These are phyloP conservation scores for Ditylenchus weischeri DNA, from an alignment of 2,888 invertebrate species.

Conservation along the genomic window DNA sequence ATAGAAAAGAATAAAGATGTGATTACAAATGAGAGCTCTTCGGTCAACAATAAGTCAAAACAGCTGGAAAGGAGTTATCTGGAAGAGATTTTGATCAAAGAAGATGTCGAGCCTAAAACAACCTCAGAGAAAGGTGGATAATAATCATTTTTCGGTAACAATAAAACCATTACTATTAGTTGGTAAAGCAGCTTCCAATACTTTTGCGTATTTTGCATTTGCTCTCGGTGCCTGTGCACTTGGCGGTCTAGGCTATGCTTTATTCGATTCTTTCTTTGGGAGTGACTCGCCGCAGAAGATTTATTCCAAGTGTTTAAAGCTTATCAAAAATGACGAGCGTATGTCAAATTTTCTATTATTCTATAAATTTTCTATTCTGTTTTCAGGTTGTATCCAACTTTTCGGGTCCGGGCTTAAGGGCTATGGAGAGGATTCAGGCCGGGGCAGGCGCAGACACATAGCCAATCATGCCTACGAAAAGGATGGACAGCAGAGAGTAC, in stretches of 20 bases:
- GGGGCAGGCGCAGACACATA: conserved; percentile 25
- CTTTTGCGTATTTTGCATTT: too few species aligned
- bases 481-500: conserved; percentile 51
- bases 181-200: conserved; percentile 43
- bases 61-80: conserved; percentile 20
- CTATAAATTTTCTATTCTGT: not conserved
- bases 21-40: too few species aligned
- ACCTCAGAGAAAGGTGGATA: conserved; percentile 38
- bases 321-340: conserved; percentile 45
- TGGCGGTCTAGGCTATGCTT: conserved; percentile 46
- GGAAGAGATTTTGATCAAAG: conserved; percentile 37
- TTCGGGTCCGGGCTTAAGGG: conserved; percentile 48
- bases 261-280: conserved; percentile 48
- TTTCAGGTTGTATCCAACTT: conserved; percentile 42
- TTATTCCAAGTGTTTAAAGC: conserved; percentile 43
- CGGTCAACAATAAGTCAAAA: not conserved
- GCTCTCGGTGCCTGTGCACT: conserved; percentile 22
- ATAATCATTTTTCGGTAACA: not conserved
- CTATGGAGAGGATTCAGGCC: conserved; percentile 31
- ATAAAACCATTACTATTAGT: conserved; percentile 21
- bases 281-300: conserved; percentile 50
- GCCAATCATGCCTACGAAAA: conserved; percentile 34
- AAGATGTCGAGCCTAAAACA: conserved; percentile 39
- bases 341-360: not conserved
- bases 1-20: too few species aligned